Evolutionary conservation across 2,888 invertebrate genomes (phyloP), one percentile per base, ranked within the genome.

Genomic region (Apamea anceps): DNA sequence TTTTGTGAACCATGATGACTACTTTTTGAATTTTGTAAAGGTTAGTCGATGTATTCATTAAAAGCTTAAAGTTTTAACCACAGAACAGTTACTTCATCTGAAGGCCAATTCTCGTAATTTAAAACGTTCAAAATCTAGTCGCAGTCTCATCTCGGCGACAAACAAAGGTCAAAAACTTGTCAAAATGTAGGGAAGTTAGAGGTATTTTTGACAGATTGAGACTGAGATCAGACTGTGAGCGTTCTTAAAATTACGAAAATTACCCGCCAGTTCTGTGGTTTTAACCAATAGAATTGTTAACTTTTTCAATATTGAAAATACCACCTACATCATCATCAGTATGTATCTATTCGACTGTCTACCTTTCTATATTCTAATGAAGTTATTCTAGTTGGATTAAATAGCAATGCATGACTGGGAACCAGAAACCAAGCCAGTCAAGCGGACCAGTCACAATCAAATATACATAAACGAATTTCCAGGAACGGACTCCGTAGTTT

Each of bases 391-490:
- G 48, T 76, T 68, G 37, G 48, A 84, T 73, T 73, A 25, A 82
- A 65, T 60, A 42, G 5, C n/a, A 70, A 25, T 51, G 62, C 62
- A 65, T 70, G 77, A 48, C 28, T 78, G 57, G 45, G 25, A 72
- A 78, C 70, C 42, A 63, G 84, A 73, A 72, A 63, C n/a, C 73
- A 45, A 79, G 42, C 45, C 45, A 70, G 32, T 60, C 51, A 70
- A 82, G 84, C 83, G 57, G 65, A 21, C 62, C 70, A 70, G 68
- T 60, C 60, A 54, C 57, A 71, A 83, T 81, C 83, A 81, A 77
- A 83, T 72, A 70, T 77, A 81, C 48, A 81, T 67, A 70, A 70
- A 80, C 81, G 54, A 66, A 75, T 74, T 68, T 54, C 77, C n/a
- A 48, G 60, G 28, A 51, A 48, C 15, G 65, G 60, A 76, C 66